These are phyloP conservation scores for Clarias macrocephalus DNA, from an alignment of 2,113 vertebrate genomes.

Conservation along the genomic window DNA sequence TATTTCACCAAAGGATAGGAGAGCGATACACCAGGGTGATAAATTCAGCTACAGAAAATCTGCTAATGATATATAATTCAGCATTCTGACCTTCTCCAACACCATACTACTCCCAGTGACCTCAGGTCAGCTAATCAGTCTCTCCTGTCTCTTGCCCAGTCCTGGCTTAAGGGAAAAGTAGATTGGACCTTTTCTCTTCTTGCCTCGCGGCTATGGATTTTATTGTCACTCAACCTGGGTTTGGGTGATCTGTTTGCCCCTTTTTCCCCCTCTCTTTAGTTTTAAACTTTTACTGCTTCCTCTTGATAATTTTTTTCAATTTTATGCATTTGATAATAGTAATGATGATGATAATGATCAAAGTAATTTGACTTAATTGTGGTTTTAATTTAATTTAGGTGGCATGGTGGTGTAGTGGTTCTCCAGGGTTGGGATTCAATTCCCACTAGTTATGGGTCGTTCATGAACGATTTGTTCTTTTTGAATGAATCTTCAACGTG, in stretches of 20 bases:
- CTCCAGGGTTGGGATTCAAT: too few species aligned
- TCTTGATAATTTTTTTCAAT: neutral
- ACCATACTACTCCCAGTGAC: neutral
- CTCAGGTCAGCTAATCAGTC: slow-evolving; percentile 29
- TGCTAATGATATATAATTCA: neutral
- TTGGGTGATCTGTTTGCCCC: neutral
- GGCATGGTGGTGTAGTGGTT: too few species aligned
- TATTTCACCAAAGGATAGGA: neutral
- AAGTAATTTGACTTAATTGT: neutral
- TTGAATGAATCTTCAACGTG: too few species aligned
- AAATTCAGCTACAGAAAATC: slow-evolving; percentile 14
- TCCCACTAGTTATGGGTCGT: too few species aligned
- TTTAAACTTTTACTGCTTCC: neutral
- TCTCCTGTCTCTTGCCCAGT: slow-evolving; percentile 9
- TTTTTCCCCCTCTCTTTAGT: neutral
- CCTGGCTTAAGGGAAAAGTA: slow-evolving; percentile 8
- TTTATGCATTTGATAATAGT: neutral
- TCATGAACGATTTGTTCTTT: too few species aligned
- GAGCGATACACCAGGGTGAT: neutral
- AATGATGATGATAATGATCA: neutral
- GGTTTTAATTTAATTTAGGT: neutral
- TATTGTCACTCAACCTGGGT: neutral
- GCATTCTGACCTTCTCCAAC: neutral
- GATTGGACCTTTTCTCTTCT: slow-evolving; percentile 1
- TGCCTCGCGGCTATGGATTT: neutral